Percentiles rank a stretch among this genome's conserved stretches.
These are phyloP conservation scores for Poeciliopsis turrubarensis DNA, from an alignment of 2,113 vertebrate genomes.

Conservation along the genomic window DNA sequence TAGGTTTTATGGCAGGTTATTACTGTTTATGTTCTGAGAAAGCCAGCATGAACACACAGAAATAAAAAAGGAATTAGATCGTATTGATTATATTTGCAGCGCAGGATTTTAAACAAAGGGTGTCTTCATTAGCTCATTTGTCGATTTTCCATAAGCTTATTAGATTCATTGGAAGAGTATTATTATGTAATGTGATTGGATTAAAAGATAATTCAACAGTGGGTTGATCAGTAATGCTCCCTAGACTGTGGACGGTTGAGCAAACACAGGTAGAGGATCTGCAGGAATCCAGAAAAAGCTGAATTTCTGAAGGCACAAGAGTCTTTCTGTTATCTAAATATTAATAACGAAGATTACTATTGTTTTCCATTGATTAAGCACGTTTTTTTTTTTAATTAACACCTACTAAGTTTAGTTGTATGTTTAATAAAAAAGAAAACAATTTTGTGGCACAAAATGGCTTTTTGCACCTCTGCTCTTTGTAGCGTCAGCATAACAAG, in stretches of 20 bases:
- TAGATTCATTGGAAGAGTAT: constrained; percentile 37
- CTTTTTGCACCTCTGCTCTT: too few relatives aligned
- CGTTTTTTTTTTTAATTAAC: not conserved
- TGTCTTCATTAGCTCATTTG: constrained; percentile 17
- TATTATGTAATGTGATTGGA: constrained; percentile 47
- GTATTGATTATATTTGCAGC: not conserved
- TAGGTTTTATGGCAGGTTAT: not conserved
- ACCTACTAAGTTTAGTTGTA: not conserved
- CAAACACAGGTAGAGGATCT: not conserved
- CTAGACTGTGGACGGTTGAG: not conserved
- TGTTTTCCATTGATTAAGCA: too few relatives aligned
- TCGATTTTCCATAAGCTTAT: constrained; percentile 14
- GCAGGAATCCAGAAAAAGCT: not conserved
- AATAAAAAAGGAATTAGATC: not conserved
- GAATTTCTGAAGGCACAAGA: too few relatives aligned
- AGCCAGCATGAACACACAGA: not conserved
- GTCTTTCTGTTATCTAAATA: not conserved
- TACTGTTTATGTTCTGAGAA: not conserved
- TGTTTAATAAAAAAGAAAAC: not conserved
- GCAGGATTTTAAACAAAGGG: not conserved
- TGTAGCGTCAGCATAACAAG: too few relatives aligned
- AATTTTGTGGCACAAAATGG: too few relatives aligned
- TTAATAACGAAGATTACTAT: too few relatives aligned
- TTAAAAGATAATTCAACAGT: constrained; percentile 26
- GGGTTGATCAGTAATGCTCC: not conserved